Evolutionary conservation across 2,888 invertebrate species (phyloP), one percentile per base, ranked within the genome.

Genomic region (Steinernema hermaphroditum): DNA sequence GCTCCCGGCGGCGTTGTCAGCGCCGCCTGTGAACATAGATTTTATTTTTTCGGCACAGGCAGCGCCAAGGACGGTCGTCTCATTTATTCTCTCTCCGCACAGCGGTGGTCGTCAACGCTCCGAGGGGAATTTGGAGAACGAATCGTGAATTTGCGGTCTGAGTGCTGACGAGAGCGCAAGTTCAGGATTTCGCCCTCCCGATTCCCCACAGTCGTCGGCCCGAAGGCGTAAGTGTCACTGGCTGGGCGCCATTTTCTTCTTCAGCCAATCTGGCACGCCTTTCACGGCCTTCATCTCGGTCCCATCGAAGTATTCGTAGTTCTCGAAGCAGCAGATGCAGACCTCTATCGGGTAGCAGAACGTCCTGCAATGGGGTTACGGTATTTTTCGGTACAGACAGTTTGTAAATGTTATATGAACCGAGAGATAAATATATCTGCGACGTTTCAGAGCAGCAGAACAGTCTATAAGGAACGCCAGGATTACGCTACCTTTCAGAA

Each of bases 1-100:
- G 62, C 62, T 62, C 62, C 62, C 62, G 62, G 62, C 62, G 62
- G 62, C 62, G 62, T 62, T 62, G 62, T 62, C 62, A 62, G 32
- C 50, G 19, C 62, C 62, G 6, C 34, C 6, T 62, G 62, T 34
- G 62, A 62, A 62, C 62, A 62, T 62, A 29, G 62, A 32, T 62
- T 62, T 62, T 62, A 62, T 62, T 62, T 62, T 62, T 62, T 62
- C 62, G 62, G 32, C 62, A 62, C 32, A 62, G 12, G 16, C 62
- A 32, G 62, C 62, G 29, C 34, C 62, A 62, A 62, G 62, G 62
- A 62, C 62, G 29, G 62, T 62, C 62, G 62, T 29, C 62, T 32
- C 62, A 24, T 62, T 32, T 62, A 62, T 62, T 62, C 62, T 46
- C 54, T 54, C 62, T 62, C 24, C 29, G 54, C 62, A 19, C 24